Evolutionary conservation across 2,888 invertebrate genomes (phyloP), one percentile per base, ranked within the genome.

Genomic region (Pterobdella sp.): DNA sequence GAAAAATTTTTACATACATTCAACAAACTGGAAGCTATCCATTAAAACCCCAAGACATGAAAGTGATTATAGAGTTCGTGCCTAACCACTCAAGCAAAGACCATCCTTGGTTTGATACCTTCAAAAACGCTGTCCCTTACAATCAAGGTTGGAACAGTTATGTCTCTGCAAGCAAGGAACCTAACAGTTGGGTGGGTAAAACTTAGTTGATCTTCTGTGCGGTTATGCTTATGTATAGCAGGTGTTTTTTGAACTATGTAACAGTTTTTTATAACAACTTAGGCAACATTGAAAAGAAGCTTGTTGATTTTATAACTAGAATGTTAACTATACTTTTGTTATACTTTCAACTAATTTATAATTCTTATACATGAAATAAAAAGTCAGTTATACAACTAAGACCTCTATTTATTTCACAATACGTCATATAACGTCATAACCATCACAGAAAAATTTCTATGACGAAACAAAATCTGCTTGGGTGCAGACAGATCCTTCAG

Each of bases 51-150:
- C 26, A 7, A 74, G 74, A 71, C 32, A 29, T 74, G 31, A 89
- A 88, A 26, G 79, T 94, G 7, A 84, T 94, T 42, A 84, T 94
- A 56, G 94, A 94, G 83, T 82, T 86, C 72, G 84, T 94, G 42
- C 92, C 92, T 0, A 84, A 85, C 76, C 84, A 85, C 76, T 83
- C 84, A 1, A 84, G 85, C 70, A 84, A 86, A 71, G 84, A 88
- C 1, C 91, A 91, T 81, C 82, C 84, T 0, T 90, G 94, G 89
- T 91, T 94, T 84, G 42, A 73, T 64, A 76, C 7, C 3, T 71
- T 71, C 71, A 63, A 60, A 63, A 31, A 0, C 1, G 35, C 2
- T 71, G 1, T 1, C 56, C n/a, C 7, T n/a, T 35, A 22, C 31
- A 26, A 32, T 0, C n/a, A 60, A 2, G 63, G 71, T 22, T 71